Conservation (phyloP, 2,888 invertebrate species). For the Tetramorium bicarinatum region DNA sequence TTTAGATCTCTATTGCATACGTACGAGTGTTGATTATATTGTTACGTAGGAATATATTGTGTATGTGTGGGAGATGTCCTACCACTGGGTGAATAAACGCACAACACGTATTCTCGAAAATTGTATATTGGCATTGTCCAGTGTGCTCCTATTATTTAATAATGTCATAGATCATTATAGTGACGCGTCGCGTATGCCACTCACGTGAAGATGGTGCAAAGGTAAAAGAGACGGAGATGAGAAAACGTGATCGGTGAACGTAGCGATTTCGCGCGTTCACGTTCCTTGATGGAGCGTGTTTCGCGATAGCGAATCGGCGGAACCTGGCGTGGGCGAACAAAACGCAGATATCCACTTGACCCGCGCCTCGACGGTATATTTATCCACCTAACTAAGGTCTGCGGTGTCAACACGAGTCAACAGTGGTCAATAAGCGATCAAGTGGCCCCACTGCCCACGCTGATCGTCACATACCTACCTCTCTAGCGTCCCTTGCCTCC, state of each 20-base stretch:
- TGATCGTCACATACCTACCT: constrained; percentile 68
- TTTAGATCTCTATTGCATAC: not conserved
- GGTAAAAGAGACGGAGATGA: not conserved
- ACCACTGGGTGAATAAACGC: not conserved
- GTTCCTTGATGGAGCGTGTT: not conserved
- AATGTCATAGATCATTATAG: too few species aligned
- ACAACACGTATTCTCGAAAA: not conserved
- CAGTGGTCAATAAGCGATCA: constrained; percentile 86
- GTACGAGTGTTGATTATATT: too few species aligned
- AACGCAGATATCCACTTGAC: constrained; percentile 84
- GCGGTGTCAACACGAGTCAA: constrained; percentile 86
- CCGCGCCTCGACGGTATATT: constrained; percentile 83
- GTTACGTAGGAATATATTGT: too few species aligned
- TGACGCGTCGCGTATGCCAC: too few species aligned
- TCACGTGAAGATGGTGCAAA: not conserved
- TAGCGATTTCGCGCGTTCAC: not conserved
- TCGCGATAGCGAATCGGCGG: constrained; percentile 60
- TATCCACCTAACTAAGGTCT: constrained; percentile 85
- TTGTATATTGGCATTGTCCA: not conserved
- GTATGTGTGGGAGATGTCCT: not conserved
- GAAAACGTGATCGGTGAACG: not conserved
- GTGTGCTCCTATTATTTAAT: not conserved
- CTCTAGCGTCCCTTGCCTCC: constrained; percentile 39
- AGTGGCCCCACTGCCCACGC: constrained; percentile 84
- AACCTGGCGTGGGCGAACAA: constrained; percentile 82